Evolutionary conservation across 2,113 vertebrate species (phyloP).

Genomic region (Candoia aspera): DNA sequence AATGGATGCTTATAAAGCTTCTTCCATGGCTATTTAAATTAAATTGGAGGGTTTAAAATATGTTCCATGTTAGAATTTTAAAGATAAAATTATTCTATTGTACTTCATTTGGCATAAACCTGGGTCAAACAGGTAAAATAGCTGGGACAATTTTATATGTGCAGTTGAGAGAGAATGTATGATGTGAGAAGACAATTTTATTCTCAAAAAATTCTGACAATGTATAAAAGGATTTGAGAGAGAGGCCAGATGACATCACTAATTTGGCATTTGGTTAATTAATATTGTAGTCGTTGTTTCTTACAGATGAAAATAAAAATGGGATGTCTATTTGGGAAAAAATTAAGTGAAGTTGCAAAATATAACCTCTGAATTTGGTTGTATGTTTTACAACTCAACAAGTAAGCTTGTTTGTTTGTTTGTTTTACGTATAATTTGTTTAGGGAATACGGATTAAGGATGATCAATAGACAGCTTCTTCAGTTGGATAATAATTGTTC

Average conservation of each 20-base stretch:
- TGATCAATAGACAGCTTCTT: background rate
- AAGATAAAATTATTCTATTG: conserved; percentile 1
- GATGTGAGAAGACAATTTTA: conserved; percentile 34
- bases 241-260: background rate
- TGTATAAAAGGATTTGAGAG: conserved; percentile 11
- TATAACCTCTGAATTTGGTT: background rate
- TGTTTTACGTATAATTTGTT: background rate
- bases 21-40: conserved; percentile 2
- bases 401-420: background rate
- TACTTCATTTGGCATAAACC: background rate
- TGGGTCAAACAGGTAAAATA: conserved; percentile 35
- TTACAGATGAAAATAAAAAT: background rate
- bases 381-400: background rate
- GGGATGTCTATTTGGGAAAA: background rate
- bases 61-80: background rate
- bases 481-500: background rate
- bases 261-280: background rate
- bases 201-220: background rate
- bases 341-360: background rate
- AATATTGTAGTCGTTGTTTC: background rate
- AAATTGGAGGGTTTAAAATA: conserved; percentile 43
- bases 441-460: background rate
- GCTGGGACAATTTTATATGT: background rate
- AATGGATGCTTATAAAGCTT: background rate
- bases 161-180: background rate